Evolutionary conservation across 2,888 invertebrate genomes (phyloP).

Genomic region (Gisinianus flammeolus): DNA sequence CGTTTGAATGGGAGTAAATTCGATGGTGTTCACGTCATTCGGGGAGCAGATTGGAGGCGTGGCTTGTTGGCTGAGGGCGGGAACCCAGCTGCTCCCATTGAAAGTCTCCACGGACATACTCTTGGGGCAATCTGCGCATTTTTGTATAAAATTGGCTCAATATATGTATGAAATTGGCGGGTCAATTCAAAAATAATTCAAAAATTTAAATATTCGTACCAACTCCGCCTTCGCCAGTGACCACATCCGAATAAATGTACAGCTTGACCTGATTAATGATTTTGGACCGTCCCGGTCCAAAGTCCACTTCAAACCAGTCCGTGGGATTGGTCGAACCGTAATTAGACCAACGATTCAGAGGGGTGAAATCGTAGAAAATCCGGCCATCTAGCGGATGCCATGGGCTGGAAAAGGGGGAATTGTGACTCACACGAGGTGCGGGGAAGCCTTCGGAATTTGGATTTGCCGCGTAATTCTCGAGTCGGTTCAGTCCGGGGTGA

Average conservation of each 20-base stretch:
- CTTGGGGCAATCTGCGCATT: slow-evolving; percentile 55
- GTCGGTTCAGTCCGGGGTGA: slow-evolving; percentile 27
- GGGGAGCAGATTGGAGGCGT: slow-evolving; percentile 47
- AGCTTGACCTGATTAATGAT: slow-evolving; percentile 49
- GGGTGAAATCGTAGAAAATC: slow-evolving; percentile 50
- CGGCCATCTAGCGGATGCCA: slow-evolving; percentile 56
- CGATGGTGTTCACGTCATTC: slow-evolving; percentile 49
- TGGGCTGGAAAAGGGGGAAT: slow-evolving; percentile 44
- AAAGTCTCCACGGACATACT: slow-evolving; percentile 44
- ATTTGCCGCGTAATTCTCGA: slow-evolving; percentile 56
- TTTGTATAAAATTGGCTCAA: too few relatives aligned
- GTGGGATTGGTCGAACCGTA: slow-evolving; percentile 41
- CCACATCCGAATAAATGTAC: slow-evolving; percentile 54
- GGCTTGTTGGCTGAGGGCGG: not conserved
- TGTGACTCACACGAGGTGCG: slow-evolving; percentile 46
- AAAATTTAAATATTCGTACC: too few relatives aligned
- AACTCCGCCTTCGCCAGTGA: slow-evolving; percentile 48
- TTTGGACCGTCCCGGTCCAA: slow-evolving; percentile 55
- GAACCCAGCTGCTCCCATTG: not conserved
- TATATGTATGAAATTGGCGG: too few relatives aligned
- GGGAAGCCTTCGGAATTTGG: slow-evolving; percentile 50
- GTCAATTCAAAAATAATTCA: too few relatives aligned
- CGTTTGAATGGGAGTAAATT: slow-evolving; percentile 50
- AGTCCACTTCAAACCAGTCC: slow-evolving; percentile 54
- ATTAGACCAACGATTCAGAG: slow-evolving; percentile 52